Base-by-base conservation (phyloP, 92 coral and sea anemone species). In the Palythoa heliodiscus region DNA sequence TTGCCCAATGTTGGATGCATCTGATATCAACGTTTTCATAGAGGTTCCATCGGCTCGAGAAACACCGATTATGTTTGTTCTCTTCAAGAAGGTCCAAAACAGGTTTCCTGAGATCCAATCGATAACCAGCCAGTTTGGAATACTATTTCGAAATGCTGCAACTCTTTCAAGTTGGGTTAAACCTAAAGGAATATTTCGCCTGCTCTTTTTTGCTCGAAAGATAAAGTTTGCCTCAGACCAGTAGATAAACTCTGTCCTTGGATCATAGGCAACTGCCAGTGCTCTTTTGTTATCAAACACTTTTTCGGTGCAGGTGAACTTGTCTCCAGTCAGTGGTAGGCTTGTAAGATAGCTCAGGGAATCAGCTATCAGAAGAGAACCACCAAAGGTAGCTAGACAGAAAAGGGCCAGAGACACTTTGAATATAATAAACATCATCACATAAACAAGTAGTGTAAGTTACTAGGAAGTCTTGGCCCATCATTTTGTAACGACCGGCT, bases 191-290 rank as follows among this genome's bases (percentile, higher is more conserved):
- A 2, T 37, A 6, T 5, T 15, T 23, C 16, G 37, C n/a, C 24
- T 25, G 15, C 57, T 20, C 52, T 9, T 38, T 29, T 78, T 61
- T 11, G 83, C 71, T 38, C 83, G 48, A 48, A 78, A 24, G 37
- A 78, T 61, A 60, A 60, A 7, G 55, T 61, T 78, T 61, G 83
- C 52, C 55, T 87, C 93, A 43, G 88, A 87, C 93, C 93, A 90
- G 75, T 90, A 90, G 53, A 90, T 72, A 53, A 86, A 74, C 13
- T 87, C 82, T 23, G 85, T 87, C 43, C 39, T n/a, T 11, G 90
- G 90, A 57, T 90, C 93, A 68, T 90, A 87, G 20, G 88, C 64
- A 71, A 87, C 85, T 10, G 75, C 86, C 11, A 76, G 63, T 48
- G 90, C 88, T 64, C 82, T 70, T 10, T 66, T 86, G 87, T 86